phyloP scores from a whole-genome alignment of 2,888 invertebrate genomes.

The Scaptomyza polygonia region DNA sequence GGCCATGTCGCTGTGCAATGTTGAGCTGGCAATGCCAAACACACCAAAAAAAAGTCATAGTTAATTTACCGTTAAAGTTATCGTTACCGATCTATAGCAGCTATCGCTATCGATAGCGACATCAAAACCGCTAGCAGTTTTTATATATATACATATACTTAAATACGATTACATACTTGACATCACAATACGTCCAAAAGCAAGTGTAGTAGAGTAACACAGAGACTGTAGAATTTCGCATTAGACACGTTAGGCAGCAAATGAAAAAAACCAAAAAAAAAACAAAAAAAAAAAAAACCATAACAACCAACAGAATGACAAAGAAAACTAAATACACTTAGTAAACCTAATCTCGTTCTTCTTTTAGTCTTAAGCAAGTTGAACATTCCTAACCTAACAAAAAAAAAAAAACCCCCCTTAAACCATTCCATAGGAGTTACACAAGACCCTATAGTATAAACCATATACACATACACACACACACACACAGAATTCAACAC shows the following conservation, averaged over 20 bases:
- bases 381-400: slow-evolving; percentile 58
- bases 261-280: slow-evolving; percentile 6
- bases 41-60: slow-evolving; percentile 37
- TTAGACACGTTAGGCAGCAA: slow-evolving; percentile 68
- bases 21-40: slow-evolving; percentile 46
- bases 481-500: slow-evolving; percentile 25
- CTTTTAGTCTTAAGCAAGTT: slow-evolving; percentile 70
- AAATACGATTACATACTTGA: slow-evolving; percentile 69
- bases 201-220: slow-evolving; percentile 77
- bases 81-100: slow-evolving; percentile 52
- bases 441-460: slow-evolving; percentile 10
- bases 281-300: slow-evolving; percentile 16
- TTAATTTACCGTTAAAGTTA: slow-evolving; percentile 75
- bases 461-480: slow-evolving; percentile 28
- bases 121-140: slow-evolving; percentile 56
- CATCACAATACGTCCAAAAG: slow-evolving; percentile 82
- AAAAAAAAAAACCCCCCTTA: slow-evolving; percentile 6
- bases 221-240: slow-evolving; percentile 78
- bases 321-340: slow-evolving; percentile 38
- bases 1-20: slow-evolving; percentile 71
- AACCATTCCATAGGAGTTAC: slow-evolving; percentile 35
- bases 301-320: slow-evolving; percentile 6
- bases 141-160: slow-evolving; percentile 46
- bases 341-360: slow-evolving; percentile 69
- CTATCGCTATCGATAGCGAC: slow-evolving; percentile 63